Base-by-base conservation (phyloP, 2,888 invertebrate genomes). In the Geophilus truncorum region DNA sequence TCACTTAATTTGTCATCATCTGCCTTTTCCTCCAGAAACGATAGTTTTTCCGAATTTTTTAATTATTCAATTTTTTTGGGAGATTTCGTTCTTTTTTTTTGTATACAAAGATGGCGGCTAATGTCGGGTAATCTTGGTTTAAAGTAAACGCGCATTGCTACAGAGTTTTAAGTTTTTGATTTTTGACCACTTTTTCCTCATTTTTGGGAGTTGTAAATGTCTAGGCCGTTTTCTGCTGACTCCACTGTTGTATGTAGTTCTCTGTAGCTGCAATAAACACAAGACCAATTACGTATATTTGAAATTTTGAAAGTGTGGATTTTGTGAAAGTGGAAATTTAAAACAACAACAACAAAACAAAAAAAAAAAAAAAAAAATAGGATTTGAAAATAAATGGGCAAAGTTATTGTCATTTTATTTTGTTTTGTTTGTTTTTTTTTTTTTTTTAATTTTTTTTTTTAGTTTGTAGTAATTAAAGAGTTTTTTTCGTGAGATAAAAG, bases 201-300 rank as follows among this genome's bases (percentile, higher is more conserved):
- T n/a, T 70, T n/a, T 80, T 30, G 30, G 34, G n/a, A n/a, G 23
- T 70, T 34, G 25, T 79, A 79, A 57, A 57, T 79, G 79, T 79
- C 10, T 62, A 25, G 78, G 25, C 23, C 78, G 36, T 78, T 78
- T 75, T 78, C 40, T 78, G 23, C 57, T 32, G 76, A 76, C 23
- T 28, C 80, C 80, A 80, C 76, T 80, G 75, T 80, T 80, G 80
- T 80, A 80, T 80, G 80, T 80, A 80, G 80, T 80, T 80, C 80
- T 80, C 32, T 79, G 79, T 80, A 80, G 80, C 80, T 80, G 80
- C 80, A 80, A 80, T 76, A 76, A 80, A 80, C 78, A 40, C 78
- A 45, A n/a, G 78, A 78, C 40, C 78, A 36, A 78, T 77, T 77
- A 76, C 30, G 76, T 76, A 36, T 28, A 30, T 77, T 77, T 77